phyloP scores from a whole-genome alignment of 2,113 vertebrate genomes.

The Xiphophorus maculatus region DNA sequence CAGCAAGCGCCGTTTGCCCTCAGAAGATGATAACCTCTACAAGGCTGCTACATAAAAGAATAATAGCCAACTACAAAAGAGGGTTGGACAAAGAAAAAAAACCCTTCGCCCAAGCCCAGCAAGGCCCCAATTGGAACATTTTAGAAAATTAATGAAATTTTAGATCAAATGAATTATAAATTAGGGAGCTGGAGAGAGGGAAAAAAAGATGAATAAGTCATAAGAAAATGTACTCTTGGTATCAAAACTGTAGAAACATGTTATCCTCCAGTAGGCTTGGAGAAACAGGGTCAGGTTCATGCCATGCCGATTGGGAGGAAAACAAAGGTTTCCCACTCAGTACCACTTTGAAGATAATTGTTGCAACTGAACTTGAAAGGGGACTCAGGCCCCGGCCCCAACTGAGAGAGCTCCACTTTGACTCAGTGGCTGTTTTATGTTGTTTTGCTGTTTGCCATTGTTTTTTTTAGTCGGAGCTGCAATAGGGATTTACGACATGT shows the following conservation, averaged over 20 bases:
- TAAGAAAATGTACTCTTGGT: conserved; percentile 80
- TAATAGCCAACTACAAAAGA: conserved; percentile 80
- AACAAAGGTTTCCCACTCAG: conserved; percentile 77
- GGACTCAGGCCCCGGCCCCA: conserved; percentile 63
- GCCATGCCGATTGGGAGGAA: conserved; percentile 73
- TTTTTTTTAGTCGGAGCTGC: conserved; percentile 48
- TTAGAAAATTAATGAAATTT: conserved; percentile 89
- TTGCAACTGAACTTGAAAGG: conserved; percentile 75
- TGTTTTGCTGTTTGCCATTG: conserved; percentile 61
- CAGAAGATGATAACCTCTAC: conserved; percentile 83
- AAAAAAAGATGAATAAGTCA: conserved; percentile 82
- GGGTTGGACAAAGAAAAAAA: conserved; percentile 75
- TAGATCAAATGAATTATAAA: conserved; percentile 88
- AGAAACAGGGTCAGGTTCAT: conserved; percentile 81
- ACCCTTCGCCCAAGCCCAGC: conserved; percentile 64
- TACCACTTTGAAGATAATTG: conserved; percentile 79
- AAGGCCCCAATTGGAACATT: conserved; percentile 84
- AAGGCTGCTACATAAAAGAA: conserved; percentile 82
- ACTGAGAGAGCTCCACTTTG: conserved; percentile 62
- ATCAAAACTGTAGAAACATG: conserved; percentile 80
- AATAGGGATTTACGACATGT: conserved; percentile 64
- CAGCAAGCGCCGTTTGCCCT: conserved; percentile 76
- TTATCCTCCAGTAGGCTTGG: conserved; percentile 77
- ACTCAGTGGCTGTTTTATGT: conserved; percentile 56
- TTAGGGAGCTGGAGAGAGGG: conserved; percentile 67